A percentile compares a stretch with the other conserved stretches of the same genome.
phyloP scores from a whole-genome alignment of 2,888 invertebrate genomes.

The Salpingus planirostris region DNA sequence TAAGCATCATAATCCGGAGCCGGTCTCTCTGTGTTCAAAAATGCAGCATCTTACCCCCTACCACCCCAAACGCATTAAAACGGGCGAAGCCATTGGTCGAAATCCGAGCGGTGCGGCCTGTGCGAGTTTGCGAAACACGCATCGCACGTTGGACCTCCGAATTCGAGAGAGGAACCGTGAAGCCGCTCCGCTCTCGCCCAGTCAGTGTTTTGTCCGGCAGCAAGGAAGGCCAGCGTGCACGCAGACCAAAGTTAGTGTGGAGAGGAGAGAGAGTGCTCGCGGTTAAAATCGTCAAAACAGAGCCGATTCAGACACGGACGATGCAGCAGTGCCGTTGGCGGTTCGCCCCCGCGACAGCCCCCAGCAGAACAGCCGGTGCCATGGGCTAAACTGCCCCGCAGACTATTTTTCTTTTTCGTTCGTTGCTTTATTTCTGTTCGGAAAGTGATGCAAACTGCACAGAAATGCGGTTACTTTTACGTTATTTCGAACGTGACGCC shows the following conservation, averaged over 20 bases:
- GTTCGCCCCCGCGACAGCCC: not conserved
- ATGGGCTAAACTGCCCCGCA: constrained; percentile 33
- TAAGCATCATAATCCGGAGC: constrained; percentile 30
- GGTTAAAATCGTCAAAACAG: constrained; percentile 9
- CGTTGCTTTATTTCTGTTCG: constrained; percentile 23
- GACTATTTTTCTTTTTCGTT: constrained; percentile 29
- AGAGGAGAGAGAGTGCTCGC: constrained; percentile 7
- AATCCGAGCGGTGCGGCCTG: constrained; percentile 33
- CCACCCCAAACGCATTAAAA: constrained; percentile 37
- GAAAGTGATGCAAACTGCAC: constrained; percentile 26
- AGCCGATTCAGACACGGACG: constrained; percentile 5
- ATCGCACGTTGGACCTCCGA: constrained; percentile 33
- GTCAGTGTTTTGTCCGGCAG: constrained; percentile 32
- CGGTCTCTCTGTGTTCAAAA: constrained; percentile 36
- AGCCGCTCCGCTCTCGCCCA: constrained; percentile 21
- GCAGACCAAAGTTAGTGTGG: too few relatives aligned
- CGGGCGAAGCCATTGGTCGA: constrained; percentile 38
- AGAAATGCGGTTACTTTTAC: constrained; percentile 19
- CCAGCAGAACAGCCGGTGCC: constrained; percentile 2
- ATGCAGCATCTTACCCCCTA: constrained; percentile 39
- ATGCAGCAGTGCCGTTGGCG: constrained; percentile 1
- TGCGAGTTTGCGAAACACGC: constrained; percentile 39
- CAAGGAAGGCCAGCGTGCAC: too few relatives aligned
- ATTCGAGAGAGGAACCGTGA: constrained; percentile 30
- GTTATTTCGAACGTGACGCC: constrained; percentile 28